A percentile compares a stretch with the other conserved stretches of the same genome.
Conservation (phyloP, 2,113 vertebrate genomes). For the Caloenas nicobarica region DNA sequence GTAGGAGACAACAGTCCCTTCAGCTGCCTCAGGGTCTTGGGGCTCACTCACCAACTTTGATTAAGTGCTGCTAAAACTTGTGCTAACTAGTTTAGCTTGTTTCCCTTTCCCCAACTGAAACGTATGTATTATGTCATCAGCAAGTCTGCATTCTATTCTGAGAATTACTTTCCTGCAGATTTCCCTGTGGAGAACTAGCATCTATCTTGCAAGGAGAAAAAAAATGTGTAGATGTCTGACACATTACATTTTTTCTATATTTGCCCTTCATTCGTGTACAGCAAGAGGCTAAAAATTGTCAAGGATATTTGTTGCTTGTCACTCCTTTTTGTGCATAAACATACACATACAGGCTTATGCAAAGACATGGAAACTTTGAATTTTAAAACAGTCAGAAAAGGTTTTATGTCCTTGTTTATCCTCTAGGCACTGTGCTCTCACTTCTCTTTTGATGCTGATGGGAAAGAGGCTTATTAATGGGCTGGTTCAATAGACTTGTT, state of each 20-base stretch:
- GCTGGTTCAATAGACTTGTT: conserved; percentile 37
- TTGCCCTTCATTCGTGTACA: conserved; percentile 3
- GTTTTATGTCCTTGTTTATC: conserved; percentile 48
- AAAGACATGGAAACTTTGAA: conserved; percentile 17
- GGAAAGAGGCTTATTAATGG: conserved; percentile 51
- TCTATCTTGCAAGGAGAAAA: neutral
- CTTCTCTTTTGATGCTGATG: conserved; percentile 38
- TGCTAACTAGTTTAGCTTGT: neutral
- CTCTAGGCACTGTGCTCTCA: conserved; percentile 22
- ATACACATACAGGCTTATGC: neutral
- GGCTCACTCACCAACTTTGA: neutral
- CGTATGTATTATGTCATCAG: neutral
- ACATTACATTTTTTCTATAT: neutral
- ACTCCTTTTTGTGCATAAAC: conserved; percentile 5
- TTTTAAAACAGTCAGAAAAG: conserved; percentile 50
- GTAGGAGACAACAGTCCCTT: neutral
- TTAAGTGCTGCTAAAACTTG: neutral
- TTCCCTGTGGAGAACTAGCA: neutral
- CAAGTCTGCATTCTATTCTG: neutral
- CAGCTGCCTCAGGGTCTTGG: neutral
- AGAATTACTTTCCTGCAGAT: neutral
- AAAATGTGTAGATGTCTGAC: neutral
- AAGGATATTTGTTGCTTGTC: conserved; percentile 48
- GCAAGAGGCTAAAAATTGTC: conserved; percentile 23
- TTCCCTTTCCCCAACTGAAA: neutral